A percentile compares a stretch with the other conserved stretches of the same genome.
Evolutionary conservation across 1,140 invertebrate genomes (phyloP).

Genomic region (Littorina saxatilis): DNA sequence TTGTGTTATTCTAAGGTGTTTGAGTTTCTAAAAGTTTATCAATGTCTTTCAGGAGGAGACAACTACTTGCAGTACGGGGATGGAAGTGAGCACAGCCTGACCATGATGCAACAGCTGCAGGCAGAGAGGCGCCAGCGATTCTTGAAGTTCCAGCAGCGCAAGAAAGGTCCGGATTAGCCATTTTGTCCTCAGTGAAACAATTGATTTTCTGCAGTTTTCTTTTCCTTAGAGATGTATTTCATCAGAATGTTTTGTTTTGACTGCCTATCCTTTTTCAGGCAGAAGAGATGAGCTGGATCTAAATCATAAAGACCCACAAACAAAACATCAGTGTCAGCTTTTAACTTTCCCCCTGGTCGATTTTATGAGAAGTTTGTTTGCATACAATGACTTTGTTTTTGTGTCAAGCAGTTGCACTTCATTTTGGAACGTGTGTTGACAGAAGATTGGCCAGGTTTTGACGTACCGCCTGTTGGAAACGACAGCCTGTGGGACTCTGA

Average conservation of each 20-base stretch:
- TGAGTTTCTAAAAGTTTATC: too few species aligned
- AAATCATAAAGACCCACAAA: too few species aligned
- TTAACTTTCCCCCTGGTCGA: too few species aligned
- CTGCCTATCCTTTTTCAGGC: not conserved
- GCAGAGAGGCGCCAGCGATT: constrained; percentile 63
- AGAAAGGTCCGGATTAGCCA: constrained; percentile 61
- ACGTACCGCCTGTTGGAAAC: constrained; percentile 61
- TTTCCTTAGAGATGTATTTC: too few species aligned
- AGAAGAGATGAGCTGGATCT: not conserved
- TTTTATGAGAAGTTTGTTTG: too few species aligned
- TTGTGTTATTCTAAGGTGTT: too few species aligned
- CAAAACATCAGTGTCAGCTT: too few species aligned
- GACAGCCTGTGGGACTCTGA: constrained; percentile 71
- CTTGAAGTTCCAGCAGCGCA: constrained; percentile 64
- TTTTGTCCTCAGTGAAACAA: too few species aligned
- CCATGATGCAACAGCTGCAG: constrained; percentile 73
- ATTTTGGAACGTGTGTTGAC: not conserved
- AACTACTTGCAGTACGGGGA: constrained; percentile 31
- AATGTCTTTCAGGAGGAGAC: constrained; percentile 29
- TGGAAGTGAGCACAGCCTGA: constrained; percentile 46
- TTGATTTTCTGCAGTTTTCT: too few species aligned
- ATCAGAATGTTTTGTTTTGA: too few species aligned
- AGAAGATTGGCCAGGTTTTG: constrained; percentile 74
- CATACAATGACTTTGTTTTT: too few species aligned
- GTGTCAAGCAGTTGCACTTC: too few species aligned